A percentile compares a stretch with the other conserved stretches of the same genome.
Conservation (phyloP, 2,797 vertebrate species). For the Morus bassanus region DNA sequence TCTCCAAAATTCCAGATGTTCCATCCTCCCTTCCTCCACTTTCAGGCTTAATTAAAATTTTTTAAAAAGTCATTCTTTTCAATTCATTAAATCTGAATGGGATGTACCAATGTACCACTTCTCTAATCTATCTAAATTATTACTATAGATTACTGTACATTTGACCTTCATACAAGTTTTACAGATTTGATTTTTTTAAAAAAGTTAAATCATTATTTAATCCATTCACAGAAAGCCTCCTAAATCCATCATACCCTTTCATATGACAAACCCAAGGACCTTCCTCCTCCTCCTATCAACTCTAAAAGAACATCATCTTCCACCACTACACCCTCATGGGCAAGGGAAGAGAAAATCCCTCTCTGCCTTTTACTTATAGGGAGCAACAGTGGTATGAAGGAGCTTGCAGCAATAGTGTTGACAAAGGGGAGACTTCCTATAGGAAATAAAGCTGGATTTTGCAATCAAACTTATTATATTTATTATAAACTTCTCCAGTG, state of each 20-base stretch:
- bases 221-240: neutral
- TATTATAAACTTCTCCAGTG: neutral
- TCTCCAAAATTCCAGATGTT: neutral
- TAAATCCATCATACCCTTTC: neutral
- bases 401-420: neutral
- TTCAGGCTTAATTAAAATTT: neutral
- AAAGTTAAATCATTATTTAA: neutral
- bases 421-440: neutral
- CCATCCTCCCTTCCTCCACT: neutral
- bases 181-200: neutral
- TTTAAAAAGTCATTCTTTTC: neutral
- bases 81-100: neutral
- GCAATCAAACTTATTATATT: neutral
- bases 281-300: neutral
- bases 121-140: neutral
- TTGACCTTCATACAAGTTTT: neutral
- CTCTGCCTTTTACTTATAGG: neutral
- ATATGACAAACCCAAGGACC: neutral
- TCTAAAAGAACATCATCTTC: neutral
- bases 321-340: neutral
- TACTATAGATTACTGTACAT: neutral
- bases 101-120: neutral
- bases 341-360: neutral
- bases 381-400: neutral
- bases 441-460: neutral